Base-by-base conservation (phyloP, 1,140 invertebrate genomes). In the Aphelinus certus region DNA sequence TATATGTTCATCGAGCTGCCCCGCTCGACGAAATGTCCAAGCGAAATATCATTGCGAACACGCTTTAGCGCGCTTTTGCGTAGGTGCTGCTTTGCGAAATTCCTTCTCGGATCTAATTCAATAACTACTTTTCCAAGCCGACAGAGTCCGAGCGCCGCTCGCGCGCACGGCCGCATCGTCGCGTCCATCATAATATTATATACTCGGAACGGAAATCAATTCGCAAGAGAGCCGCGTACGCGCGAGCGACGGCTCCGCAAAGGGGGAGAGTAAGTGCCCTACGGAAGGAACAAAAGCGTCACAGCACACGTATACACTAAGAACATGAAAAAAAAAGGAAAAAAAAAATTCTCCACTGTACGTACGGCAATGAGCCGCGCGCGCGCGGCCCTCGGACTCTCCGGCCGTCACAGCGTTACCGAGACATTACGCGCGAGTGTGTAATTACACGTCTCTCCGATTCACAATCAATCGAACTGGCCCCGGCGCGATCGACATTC, bases 331-430 rank as follows among this genome's bases (percentile, higher is more conserved):
- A 26, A 26, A 26, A 26, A 26, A 26, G 26, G 26, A 67, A 73
- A 67, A 26, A 48, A 60, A 67, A 60, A 65, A 66, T 65, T 56
- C 46, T 63, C 46, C 26, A 43, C 1, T 61, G n/a, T 26, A 26
- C 26, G 26, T 26, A 26, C 26, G 26, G 26, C 26, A 26, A 26
- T 26, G 26, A 26, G 26, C 26, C 26, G 26, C 26, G 26, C 26
- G 26, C 26, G 26, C 26, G 26, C 69, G 60, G 58, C 42, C 61
- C 69, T 61, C 68, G 68, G 81, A 81, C 75, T 80, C 76, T 76
- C 77, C 77, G 55, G 71, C 53, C 70, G 68, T 69, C 76, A 81
- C 80, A 79, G 80, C 81, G 79, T 78, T 79, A 76, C 78, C n/a
- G 69, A 62, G 49, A 63, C 58, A 62, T 62, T 62, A 61, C 53